Conservation (phyloP, 2,113 vertebrate genomes). For the Suricata suricatta region DNA sequence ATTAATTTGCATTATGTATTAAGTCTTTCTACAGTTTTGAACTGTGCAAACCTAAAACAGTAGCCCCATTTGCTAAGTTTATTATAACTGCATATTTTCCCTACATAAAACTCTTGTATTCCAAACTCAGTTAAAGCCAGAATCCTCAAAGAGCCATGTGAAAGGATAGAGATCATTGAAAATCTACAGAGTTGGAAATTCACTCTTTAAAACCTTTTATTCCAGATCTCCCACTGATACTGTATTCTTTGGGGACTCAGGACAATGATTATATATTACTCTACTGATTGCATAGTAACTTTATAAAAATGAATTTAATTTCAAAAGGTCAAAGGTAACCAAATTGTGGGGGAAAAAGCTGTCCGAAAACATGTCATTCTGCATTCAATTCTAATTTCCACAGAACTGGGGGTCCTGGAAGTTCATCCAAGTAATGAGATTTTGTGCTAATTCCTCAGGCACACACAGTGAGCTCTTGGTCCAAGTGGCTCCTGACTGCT, state of each 20-base stretch:
- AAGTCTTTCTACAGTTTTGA: not conserved
- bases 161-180: not conserved
- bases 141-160: not conserved
- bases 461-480: not conserved
- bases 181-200: not conserved
- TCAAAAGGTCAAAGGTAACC: conserved; percentile 51
- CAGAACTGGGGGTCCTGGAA: conserved; percentile 19
- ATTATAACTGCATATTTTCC: not conserved
- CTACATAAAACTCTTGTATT: not conserved
- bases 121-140: not conserved
- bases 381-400: conserved; percentile 63
- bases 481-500: not conserved
- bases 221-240: not conserved
- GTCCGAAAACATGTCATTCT: conserved; percentile 42
- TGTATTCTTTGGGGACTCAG: conserved; percentile 40
- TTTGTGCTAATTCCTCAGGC: conserved; percentile 37
- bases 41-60: not conserved
- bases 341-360: not conserved
- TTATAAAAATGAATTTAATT: conserved; percentile 73
- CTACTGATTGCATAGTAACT: conserved; percentile 40
- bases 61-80: not conserved
- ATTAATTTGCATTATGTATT: not conserved
- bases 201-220: not conserved
- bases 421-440: conserved; percentile 59
- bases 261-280: conserved; percentile 49